Percentiles rank a stretch among this genome's conserved stretches.
phyloP scores from a whole-genome alignment of 2,888 invertebrate species.

The Abscondita cerata region DNA sequence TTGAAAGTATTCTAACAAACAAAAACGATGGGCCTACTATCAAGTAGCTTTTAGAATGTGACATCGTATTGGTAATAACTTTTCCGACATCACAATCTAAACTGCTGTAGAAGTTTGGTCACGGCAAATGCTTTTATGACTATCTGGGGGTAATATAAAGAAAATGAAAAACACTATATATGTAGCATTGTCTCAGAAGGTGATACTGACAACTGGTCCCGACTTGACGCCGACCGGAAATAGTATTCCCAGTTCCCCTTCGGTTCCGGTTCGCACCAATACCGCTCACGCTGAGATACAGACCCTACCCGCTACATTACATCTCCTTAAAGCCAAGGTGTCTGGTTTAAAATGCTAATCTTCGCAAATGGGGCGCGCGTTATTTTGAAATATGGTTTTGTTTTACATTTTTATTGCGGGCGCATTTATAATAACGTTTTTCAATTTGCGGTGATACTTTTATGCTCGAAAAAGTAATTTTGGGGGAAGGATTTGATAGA shows the following conservation, averaged over 20 bases:
- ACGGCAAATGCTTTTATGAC: constrained; percentile 89
- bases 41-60: constrained; percentile 52
- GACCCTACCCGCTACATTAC: constrained; percentile 53
- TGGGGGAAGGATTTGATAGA: constrained; percentile 28
- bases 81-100: constrained; percentile 58
- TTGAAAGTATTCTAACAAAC: constrained; percentile 57
- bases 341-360: constrained; percentile 62
- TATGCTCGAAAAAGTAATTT: constrained; percentile 31
- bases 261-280: constrained; percentile 48
- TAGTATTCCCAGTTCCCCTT: constrained; percentile 44
- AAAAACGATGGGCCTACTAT: constrained; percentile 57
- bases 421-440: constrained; percentile 61
- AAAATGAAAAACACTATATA: constrained; percentile 79
- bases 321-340: constrained; percentile 60
- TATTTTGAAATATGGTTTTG: constrained; percentile 61
- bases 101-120: constrained; percentile 72
- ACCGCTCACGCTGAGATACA: constrained; percentile 39
- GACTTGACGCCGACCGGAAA: constrained; percentile 53
- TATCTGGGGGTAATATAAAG: constrained; percentile 86
- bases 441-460: constrained; percentile 51
- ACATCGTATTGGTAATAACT: constrained; percentile 50
- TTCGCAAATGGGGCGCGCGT: constrained; percentile 61
- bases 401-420: constrained; percentile 62
- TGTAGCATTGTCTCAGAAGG: constrained; percentile 58
- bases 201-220: constrained; percentile 56